Conservation (phyloP, 2,113 vertebrate genomes). For the Emberiza fucata region DNA sequence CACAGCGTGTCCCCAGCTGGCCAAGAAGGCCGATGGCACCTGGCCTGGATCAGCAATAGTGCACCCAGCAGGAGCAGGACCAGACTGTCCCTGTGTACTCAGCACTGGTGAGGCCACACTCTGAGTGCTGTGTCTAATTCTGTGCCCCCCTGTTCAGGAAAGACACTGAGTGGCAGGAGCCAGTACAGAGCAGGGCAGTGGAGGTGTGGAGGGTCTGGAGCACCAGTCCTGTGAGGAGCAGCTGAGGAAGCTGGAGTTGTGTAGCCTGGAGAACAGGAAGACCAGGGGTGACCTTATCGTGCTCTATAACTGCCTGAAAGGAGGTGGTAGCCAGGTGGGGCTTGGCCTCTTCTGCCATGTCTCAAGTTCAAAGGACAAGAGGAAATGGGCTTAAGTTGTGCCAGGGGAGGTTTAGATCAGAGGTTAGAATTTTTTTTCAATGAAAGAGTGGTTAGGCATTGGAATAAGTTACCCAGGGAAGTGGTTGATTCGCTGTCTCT, state of each 20-base stretch:
- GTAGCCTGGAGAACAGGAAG: background rate
- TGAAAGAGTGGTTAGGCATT: background rate
- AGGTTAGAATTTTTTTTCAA: background rate
- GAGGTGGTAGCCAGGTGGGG: fast-evolving
- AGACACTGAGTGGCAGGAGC: fast-evolving
- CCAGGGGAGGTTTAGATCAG: background rate
- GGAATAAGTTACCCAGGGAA: background rate
- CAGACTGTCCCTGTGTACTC: fast-evolving
- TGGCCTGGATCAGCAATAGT: background rate
- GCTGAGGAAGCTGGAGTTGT: background rate
- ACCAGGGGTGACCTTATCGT: background rate
- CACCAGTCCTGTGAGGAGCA: background rate
- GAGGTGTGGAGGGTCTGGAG: background rate
- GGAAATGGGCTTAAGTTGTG: background rate
- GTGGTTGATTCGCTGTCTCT: background rate
- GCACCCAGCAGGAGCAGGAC: background rate
- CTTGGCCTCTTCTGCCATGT: fast-evolving
- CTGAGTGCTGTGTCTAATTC: fast-evolving
- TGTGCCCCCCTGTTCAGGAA: fast-evolving
- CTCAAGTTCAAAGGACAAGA: background rate
- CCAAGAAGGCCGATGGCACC: background rate
- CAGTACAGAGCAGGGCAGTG: fast-evolving
- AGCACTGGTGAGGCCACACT: fast-evolving
- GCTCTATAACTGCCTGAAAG: background rate
- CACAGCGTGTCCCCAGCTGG: background rate